Evolutionary conservation across 2,797 vertebrate genomes (phyloP), one percentile per base, ranked within the genome.

Genomic region (Halcyon smyrnensis): DNA sequence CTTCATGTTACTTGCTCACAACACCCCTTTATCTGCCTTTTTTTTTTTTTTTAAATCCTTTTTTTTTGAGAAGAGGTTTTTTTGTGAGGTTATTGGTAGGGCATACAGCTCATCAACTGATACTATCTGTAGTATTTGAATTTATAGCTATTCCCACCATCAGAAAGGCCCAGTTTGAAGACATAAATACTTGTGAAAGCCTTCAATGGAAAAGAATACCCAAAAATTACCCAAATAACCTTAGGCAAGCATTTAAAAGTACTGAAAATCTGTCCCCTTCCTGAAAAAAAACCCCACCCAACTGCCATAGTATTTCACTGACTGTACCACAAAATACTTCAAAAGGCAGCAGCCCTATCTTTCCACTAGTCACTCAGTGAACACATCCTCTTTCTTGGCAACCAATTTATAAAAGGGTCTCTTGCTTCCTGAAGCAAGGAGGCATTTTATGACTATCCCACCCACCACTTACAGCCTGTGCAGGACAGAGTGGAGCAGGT

Each of bases 21-120:
- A 60, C 14, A 7, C 12, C 11, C n/a, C 46, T 51, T 87, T 48
- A 56, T n/a, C 23, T 30, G 18, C 17, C 43, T 77, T 53, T 28
- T 18, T 54, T 19, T 32, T 54, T n/a, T 32, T 54, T 32, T 39
- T 39, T 11, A 69, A 79, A 50, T 25, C 24, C 7, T 20, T 32
- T 54, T 32, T 56, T 20, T 32, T 56, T 30, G 19, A 34, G 63
- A 90, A 77, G 27, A 51, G 28, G 50, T 0, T 20, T 63, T 63
- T 70, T 74, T 68, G 2, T 48, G 23, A 75, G 2, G 3, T 14
- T 51, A 39, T 16, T 32, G n/a, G 12, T 28, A 71, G 0, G 1
- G 24, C 11, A 27, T 7, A n/a, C 15, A 53, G 48, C 9, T 89
- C 1, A 0, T 14, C 59, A 79, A 5, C 13, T 24, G 46, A 34